These are phyloP conservation scores for Panagrolaimus sp. DNA, from an alignment of 1,140 invertebrate genomes.

Conservation along the genomic window DNA sequence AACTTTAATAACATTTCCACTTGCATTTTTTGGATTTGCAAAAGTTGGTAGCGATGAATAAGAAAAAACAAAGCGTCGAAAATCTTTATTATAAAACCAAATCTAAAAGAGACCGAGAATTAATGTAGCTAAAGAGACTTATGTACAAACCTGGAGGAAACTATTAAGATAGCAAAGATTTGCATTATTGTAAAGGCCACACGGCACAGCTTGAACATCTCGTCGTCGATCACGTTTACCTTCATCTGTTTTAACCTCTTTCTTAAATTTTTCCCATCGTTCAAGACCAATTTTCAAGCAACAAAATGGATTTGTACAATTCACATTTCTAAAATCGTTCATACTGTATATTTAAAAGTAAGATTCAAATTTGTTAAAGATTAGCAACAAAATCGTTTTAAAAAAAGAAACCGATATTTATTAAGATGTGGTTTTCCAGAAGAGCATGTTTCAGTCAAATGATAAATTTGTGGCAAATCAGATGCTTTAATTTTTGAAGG, in stretches of 20 bases:
- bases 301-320: neutral
- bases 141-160: neutral
- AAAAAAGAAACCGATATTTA: neutral
- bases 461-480: neutral
- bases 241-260: neutral
- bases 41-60: neutral
- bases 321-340: neutral
- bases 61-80: neutral
- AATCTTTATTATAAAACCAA: slow-evolving; percentile 3
- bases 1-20: neutral
- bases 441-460: slow-evolving; percentile 2
- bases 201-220: neutral
- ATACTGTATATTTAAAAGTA: neutral
- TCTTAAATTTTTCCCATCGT: slow-evolving; percentile 6
- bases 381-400: too few species aligned
- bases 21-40: slow-evolving; percentile 5
- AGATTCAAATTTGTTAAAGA: too few species aligned
- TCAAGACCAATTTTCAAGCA: slow-evolving; percentile 7
- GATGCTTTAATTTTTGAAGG: neutral
- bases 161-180: slow-evolving; percentile 11
- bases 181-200: slow-evolving; percentile 2
- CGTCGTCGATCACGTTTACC: neutral
- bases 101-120: neutral
- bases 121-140: neutral
- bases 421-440: neutral